Conservation (phyloP, 2,113 vertebrate genomes). For the Crotalus helleri region DNA sequence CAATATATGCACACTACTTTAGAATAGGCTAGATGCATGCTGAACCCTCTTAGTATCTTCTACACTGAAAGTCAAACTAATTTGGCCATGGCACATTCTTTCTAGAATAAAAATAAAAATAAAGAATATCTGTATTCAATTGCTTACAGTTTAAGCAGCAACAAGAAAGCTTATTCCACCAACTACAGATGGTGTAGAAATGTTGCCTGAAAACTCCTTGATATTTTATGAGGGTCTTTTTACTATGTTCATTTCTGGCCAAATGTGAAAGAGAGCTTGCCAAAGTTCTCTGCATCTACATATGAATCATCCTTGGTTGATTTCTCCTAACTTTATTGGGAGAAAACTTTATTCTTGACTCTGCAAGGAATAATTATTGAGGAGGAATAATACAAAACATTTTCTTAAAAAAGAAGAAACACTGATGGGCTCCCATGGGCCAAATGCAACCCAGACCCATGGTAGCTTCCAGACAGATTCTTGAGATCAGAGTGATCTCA, state of each 20-base stretch:
- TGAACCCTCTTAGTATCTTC: neutral
- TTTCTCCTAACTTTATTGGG: neutral
- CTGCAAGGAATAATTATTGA: neutral
- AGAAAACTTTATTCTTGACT: neutral
- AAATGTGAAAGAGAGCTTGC: neutral
- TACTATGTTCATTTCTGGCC: neutral
- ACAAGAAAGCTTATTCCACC: neutral
- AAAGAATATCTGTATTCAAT: neutral
- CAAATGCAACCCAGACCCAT: neutral
- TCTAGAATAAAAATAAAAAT: neutral
- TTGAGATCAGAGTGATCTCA: neutral
- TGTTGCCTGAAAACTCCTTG: neutral
- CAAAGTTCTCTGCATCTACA: neutral
- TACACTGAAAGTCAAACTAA: neutral
- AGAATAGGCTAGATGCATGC: neutral
- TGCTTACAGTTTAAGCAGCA: neutral
- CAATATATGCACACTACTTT: neutral
- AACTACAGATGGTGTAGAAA: neutral
- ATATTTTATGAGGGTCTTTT: neutral
- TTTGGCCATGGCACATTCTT: neutral
- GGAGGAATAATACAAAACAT: neutral
- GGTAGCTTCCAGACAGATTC: neutral
- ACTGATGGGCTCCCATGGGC: neutral
- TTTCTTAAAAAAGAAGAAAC: neutral
- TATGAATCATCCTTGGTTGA: neutral